phyloP scores from a whole-genome alignment of 1,140 invertebrate genomes.

The Drosophila ogumai region DNA sequence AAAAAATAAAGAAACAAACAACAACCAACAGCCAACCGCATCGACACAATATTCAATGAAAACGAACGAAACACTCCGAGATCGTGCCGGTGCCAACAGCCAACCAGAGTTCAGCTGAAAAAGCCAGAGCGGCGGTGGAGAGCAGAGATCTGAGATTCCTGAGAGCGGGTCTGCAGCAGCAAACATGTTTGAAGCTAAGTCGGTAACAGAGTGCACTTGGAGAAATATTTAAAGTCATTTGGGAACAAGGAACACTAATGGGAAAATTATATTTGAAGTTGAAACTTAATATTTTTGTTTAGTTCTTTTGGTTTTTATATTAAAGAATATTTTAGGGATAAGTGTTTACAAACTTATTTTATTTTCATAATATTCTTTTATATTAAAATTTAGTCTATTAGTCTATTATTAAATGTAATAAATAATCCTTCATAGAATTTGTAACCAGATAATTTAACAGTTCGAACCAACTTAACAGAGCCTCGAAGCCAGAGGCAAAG shows the following conservation, averaged over 20 bases:
- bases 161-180: constrained; percentile 5
- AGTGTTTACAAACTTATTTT: no score
- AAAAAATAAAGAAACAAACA: constrained; percentile 19
- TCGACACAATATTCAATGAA: constrained; percentile 78
- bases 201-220: constrained; percentile 32
- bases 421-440: not conserved
- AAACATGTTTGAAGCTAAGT: constrained; percentile 42
- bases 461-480: constrained; percentile 31
- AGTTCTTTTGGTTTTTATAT: no score
- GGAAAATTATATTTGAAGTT: not conserved
- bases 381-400: not conserved
- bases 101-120: constrained; percentile 68
- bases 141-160: constrained; percentile 1
- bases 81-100: constrained; percentile 70
- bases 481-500: not conserved
- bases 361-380: not conserved
- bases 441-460: constrained; percentile 8
- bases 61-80: constrained; percentile 69
- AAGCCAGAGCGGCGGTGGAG: constrained; percentile 4
- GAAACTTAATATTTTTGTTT: no score
- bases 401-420: not conserved
- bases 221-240: not conserved
- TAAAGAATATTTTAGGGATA: no score
- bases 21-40: constrained; percentile 75
- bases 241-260: no score